Percentiles rank a stretch among this genome's conserved stretches.
Evolutionary conservation across 2,113 vertebrate genomes (phyloP).

Genomic region (Oncorhynchus nerka): DNA sequence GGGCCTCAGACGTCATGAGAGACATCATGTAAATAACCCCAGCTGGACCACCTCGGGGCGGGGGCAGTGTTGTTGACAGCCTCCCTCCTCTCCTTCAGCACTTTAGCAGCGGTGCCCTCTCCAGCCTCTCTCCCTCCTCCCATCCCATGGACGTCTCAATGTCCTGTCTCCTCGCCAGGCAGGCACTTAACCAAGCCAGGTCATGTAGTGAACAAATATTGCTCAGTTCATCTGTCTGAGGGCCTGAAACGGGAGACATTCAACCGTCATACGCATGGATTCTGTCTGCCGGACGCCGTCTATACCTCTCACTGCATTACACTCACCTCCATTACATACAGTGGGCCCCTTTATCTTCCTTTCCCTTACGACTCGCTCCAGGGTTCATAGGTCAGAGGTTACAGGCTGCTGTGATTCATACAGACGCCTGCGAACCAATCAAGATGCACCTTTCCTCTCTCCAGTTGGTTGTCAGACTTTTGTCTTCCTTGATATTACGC

Average conservation of each 20-base stretch:
- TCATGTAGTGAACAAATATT: background rate
- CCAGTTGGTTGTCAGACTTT: too few species aligned
- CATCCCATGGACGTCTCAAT: conserved; percentile 25
- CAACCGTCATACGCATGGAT: too few species aligned
- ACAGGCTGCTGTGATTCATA: background rate
- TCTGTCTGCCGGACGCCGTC: too few species aligned
- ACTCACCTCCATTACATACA: background rate
- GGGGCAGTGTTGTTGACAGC: conserved; percentile 60
- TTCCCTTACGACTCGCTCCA: background rate
- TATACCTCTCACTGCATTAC: too few species aligned
- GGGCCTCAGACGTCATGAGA: conserved; percentile 31
- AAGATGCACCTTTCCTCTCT: background rate
- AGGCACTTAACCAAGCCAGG: conserved; percentile 44
- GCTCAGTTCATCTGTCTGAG: conserved; percentile 32
- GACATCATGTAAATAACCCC: conserved; percentile 44
- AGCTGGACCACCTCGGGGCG: conserved; percentile 54
- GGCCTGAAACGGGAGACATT: background rate
- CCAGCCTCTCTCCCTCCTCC: conserved; percentile 42
- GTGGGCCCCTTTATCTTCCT: background rate
- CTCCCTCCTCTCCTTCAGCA: conserved; percentile 37
- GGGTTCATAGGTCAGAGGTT: background rate
- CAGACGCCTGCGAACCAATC: background rate
- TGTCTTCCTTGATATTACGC: too few species aligned
- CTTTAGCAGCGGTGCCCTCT: conserved; percentile 42
- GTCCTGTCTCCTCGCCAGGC: background rate